Evolutionary conservation across 1,140 invertebrate genomes (phyloP), one percentile per base, ranked within the genome.

Genomic region (Teleopsis dalmanni): DNA sequence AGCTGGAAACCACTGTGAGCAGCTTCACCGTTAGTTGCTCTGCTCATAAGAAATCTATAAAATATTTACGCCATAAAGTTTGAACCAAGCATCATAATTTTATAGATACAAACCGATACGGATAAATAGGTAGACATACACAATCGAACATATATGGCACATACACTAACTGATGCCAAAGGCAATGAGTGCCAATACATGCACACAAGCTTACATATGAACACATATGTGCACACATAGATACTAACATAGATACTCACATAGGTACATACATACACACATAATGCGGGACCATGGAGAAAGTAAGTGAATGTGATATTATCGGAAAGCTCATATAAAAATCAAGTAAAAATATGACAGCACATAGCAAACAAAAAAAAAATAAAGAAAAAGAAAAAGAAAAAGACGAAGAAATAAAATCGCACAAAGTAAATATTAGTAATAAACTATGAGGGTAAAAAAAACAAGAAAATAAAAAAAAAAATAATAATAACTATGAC

Each of bases 1-100:
- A 21, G 36, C 36, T 21, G 19, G 36, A 16, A 37, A 19, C 36
- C 19, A 11, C 36, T 21, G 22, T 42, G 25, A n/a, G n/a, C n/a
- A 23, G 5, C 31, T 21, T 21, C 21, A 26, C 36, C n/a, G 18
- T 18, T 27, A 25, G 5, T 29, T 26, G 3, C 25, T 16, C 19
- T 48, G 26, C 26, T 34, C 22, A 34, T 22, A 19, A 21, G 27
- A 44, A 44, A 22, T 45, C 29, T 34, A 34, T 34, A 26, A 45
- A 34, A 45, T 45, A 45, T 45, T 45, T 45, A 13, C 14, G 43
- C 19, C 19, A 45, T 45, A 34, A 34, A 45, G 16, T 41, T 22
- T 16, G 13, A n/a, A 16, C 3, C n/a, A 3, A 9, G n/a, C 23
- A 14, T 3, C 35, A 9, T 26, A 5, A 13, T 25, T 25, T 41